phyloP scores from a whole-genome alignment of 2,888 invertebrate species.

The Stenodera caucasica region DNA sequence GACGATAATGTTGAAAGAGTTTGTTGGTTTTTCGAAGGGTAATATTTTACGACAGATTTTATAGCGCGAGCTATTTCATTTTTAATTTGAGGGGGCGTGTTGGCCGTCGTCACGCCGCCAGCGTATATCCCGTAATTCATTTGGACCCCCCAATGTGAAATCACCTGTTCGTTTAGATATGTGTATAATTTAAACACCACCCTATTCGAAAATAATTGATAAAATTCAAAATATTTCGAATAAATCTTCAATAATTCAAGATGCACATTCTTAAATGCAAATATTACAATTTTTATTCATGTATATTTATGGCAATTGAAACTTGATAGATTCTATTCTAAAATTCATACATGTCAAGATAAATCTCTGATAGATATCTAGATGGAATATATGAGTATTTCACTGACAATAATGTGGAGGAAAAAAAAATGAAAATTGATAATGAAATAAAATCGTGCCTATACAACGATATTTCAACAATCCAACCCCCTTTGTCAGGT shows the following conservation, averaged over 20 bases:
- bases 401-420: neutral
- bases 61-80: constrained; percentile 27
- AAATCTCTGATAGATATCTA: neutral
- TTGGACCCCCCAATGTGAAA: constrained; percentile 21
- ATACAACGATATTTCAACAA: constrained; percentile 5
- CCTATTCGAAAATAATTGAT: constrained; percentile 12
- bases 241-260: neutral
- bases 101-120: constrained; percentile 29
- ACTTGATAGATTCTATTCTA: neutral
- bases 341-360: neutral
- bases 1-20: neutral
- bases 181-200: neutral
- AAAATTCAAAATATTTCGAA: neutral
- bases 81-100: constrained; percentile 31
- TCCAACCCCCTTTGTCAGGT: constrained; percentile 16
- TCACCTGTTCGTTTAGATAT: neutral
- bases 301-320: constrained; percentile 4
- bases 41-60: constrained; percentile 31
- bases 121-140: constrained; percentile 27
- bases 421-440: neutral
- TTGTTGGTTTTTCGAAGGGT: neutral
- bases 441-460: neutral
- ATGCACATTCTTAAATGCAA: neutral
- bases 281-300: constrained; percentile 2
- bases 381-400: neutral